These are phyloP conservation scores for Drosophila kikkawai DNA, from an alignment of 1,140 invertebrate genomes.

Conservation along the genomic window DNA sequence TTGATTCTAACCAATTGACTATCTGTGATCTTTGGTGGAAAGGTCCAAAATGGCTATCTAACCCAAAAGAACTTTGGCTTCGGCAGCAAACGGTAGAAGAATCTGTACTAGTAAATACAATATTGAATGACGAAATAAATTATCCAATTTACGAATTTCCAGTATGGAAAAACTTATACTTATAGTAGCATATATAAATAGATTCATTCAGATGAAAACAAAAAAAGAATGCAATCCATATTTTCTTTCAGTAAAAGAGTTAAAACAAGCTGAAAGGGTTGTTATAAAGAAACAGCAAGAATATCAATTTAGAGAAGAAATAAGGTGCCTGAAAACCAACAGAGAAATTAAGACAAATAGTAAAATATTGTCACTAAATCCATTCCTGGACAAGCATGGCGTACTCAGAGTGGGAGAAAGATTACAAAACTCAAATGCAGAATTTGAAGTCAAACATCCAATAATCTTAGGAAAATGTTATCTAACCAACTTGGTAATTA, in stretches of 20 bases:
- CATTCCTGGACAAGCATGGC: too few relatives aligned
- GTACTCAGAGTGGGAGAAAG: too few relatives aligned
- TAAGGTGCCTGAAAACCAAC: conserved; percentile 8
- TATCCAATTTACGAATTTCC: too few relatives aligned
- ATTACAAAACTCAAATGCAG: too few relatives aligned
- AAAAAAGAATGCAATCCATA: not conserved
- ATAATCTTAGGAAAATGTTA: too few relatives aligned
- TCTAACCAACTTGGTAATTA: too few relatives aligned
- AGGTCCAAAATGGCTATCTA: conserved; percentile 5
- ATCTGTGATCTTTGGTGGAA: conserved; percentile 4
- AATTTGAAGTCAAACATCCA: too few relatives aligned
- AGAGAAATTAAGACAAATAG: conserved; percentile 1
- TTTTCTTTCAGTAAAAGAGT: not conserved
- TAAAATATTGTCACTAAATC: too few relatives aligned
- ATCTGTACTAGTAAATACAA: not conserved
- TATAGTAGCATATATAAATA: conserved; percentile 8
- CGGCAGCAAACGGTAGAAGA: not conserved
- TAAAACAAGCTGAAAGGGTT: not conserved
- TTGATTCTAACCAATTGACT: not conserved
- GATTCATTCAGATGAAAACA: not conserved
- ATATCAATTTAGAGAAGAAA: not conserved
- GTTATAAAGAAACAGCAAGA: conserved; percentile 6
- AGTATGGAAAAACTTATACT: not conserved
- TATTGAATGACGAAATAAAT: too few relatives aligned
- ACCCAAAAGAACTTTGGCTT: not conserved